Evolutionary conservation across 2,888 invertebrate genomes (phyloP), one percentile per base, ranked within the genome.

Genomic region (Furcula furcula): DNA sequence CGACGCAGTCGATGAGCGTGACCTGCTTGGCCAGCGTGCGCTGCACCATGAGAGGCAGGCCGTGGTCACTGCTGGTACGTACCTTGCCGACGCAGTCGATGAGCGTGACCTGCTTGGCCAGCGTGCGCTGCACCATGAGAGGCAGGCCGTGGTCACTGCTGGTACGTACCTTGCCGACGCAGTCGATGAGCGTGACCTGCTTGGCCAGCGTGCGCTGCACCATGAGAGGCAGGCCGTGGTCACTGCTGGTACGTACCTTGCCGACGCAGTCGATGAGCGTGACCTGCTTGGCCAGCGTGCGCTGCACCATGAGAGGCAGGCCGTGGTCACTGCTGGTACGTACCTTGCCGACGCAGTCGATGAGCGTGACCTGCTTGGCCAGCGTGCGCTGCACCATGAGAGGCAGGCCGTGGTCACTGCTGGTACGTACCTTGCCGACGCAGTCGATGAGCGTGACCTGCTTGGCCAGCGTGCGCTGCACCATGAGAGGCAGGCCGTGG

Each of bases 141-240:
- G 96, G 96, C 41, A 95, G 81, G 7, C 97, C 97, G 20, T 95
- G 94, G n/a, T 96, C 96, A 43, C 95, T 95, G 1, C 96, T 96
- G 7, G 4, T 7, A 18, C 2, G 18, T 18, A 18, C 18, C 18
- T 18, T 18, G 6, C 18, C 18, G 2, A 18, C 18, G 18, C 18
- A 18, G 6, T 18, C 18, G 18, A 18, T 18, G 18, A 96, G 82
- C 0, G 93, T 92, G 18, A 97, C 94, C 75, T 96, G 95, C 65
- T 95, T 94, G 5, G 96, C 95, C 30, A 97, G 79, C 0, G 96
- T 96, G 43, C 95, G 90, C 70, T 96, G 96, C 39, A 96, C 94
- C 27, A 96, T 80, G 36, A 96, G 78, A 0, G 96, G 96, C 94
- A 36, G 18, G 18, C 18, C 18, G 18, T 5, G 7, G 18, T 7